Conservation (phyloP, 2,797 vertebrate species). For the Anisognathus igniventris region DNA sequence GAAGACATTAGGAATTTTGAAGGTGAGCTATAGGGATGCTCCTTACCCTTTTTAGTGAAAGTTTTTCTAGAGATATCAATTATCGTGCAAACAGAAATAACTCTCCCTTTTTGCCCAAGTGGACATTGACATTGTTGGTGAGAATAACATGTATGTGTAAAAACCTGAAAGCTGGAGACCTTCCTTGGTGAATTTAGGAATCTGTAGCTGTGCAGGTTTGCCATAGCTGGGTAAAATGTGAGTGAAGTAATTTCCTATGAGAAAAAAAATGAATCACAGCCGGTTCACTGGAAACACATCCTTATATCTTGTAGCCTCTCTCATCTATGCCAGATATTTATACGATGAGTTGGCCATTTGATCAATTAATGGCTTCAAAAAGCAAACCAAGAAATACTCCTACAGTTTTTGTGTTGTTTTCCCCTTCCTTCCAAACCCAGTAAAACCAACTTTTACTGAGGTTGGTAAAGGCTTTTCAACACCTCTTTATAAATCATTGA, state of each 20-base stretch:
- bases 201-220: background rate
- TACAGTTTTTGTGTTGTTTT: background rate
- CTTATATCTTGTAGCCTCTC: background rate
- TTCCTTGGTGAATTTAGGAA: background rate
- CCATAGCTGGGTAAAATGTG: background rate
- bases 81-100: background rate
- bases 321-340: no score
- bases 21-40: background rate
- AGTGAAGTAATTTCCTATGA: background rate
- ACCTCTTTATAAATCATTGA: background rate
- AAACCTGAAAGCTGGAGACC: background rate
- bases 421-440: background rate
- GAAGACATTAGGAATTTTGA: background rate
- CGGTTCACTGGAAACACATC: background rate
- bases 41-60: background rate
- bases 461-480: background rate
- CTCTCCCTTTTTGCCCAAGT: background rate
- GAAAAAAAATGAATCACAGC: background rate
- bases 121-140: background rate
- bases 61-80: background rate
- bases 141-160: background rate
- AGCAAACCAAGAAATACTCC: background rate
- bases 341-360: no score
- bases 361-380: background rate
- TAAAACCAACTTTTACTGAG: background rate